Evolutionary conservation across 2,113 vertebrate species (phyloP).

Genomic region (Megaceryle torquata): DNA sequence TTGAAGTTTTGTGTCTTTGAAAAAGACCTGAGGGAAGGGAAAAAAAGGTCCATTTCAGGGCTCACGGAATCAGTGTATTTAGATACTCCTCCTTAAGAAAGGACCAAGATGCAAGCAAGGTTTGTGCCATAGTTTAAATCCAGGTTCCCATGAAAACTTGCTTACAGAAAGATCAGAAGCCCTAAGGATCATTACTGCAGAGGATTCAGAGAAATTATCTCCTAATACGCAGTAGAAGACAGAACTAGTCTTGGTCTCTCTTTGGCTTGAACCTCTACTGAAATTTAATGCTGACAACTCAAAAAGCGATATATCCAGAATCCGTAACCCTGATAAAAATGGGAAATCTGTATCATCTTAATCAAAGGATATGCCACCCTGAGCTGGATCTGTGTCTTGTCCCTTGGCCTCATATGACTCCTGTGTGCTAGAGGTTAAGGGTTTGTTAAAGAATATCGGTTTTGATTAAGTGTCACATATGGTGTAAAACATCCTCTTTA

Average conservation of each 20-base stretch:
- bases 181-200: conserved; percentile 68
- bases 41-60: conserved; percentile 65
- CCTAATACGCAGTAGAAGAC: conserved; percentile 66
- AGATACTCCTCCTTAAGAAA: conserved; percentile 70
- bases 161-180: conserved; percentile 72
- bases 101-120: conserved; percentile 55
- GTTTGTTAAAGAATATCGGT: conserved; percentile 81
- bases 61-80: conserved; percentile 71
- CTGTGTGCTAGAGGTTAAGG: conserved; percentile 73
- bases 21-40: conserved; percentile 60
- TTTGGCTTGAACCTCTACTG: conserved; percentile 74
- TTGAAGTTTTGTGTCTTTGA: conserved; percentile 69
- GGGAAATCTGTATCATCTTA: conserved; percentile 77
- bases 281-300: conserved; percentile 80
- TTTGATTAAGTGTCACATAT: conserved; percentile 84
- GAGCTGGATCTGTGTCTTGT: conserved; percentile 69
- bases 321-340: conserved; percentile 74
- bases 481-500: conserved; percentile 78
- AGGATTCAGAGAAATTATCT: conserved; percentile 75
- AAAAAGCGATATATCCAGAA: conserved; percentile 74
- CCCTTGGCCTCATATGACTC: conserved; percentile 74
- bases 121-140: conserved; percentile 67
- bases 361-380: conserved; percentile 78
- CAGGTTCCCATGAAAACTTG: conserved; percentile 70
- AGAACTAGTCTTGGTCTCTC: conserved; percentile 72